Evolutionary conservation across 2,113 vertebrate genomes (phyloP), one percentile per base, ranked within the genome.

Genomic region (Narcine bancroftii): DNA sequence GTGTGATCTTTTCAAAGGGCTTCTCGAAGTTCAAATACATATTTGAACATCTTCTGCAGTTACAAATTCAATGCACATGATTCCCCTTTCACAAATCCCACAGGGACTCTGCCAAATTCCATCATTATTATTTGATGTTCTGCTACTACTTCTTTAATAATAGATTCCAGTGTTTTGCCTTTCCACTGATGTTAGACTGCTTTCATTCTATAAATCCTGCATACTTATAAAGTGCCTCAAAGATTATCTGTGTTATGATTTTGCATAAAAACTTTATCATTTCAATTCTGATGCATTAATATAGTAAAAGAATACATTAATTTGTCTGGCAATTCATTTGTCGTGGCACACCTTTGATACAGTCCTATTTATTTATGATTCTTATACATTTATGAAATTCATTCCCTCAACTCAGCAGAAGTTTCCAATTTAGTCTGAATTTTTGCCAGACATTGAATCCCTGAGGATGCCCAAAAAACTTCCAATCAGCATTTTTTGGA

Each of bases 341-440:
- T 75, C n/a, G 17, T 39, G 36, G 36, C n/a, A 75, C 73, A 75
- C 73, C n/a, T 75, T 75, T 75, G n/a, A 75, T 87, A 36, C n/a
- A 60, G n/a, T 24, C 33, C 53, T 79, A 63, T 60, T 63, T 60
- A 87, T 87, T 60, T 87, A 56, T 87, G 83, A 87, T 87, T 60
- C 83, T 87, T 87, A 53, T 87, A 33, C 5, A 1, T 29, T 87
- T 60, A 87, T 87, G 83, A 87, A 63, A 39, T 87, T 87, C 47
- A 87, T 76, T 19, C 93, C 42, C 45, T 92, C 87, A 92, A 21
- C 77, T 83, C 91, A 94, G 60, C 95, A 94, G 93, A 95, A 47
- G 93, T 95, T 96, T 96, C 94, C 94, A 94, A 94, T 96, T 96
- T 96, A 95, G 92, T 94, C 93, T 95, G 72, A 94, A 93, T 94